A percentile compares a stretch with the other conserved stretches of the same genome.
These are phyloP conservation scores for Anthopleura xanthogrammica DNA, from an alignment of 92 coral and sea anemone genomes.

Conservation along the genomic window DNA sequence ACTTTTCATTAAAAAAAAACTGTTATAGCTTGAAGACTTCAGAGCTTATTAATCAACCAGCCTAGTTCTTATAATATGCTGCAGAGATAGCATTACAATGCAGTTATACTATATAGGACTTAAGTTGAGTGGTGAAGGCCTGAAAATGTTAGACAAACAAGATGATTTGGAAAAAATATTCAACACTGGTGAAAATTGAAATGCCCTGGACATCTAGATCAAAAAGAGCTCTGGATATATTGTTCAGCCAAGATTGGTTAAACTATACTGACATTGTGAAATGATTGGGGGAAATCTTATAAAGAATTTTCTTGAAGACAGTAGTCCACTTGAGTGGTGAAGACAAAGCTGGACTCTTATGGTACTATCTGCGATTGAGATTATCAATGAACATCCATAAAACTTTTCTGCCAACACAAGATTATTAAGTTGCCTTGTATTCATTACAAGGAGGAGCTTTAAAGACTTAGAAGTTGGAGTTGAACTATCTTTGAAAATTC, in stretches of 20 bases:
- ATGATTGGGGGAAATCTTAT: not conserved
- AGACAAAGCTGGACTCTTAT: too few species aligned
- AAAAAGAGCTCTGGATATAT: not conserved
- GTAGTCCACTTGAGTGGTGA: too few species aligned
- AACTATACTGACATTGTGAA: not conserved
- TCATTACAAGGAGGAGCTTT: too few species aligned
- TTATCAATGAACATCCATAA: too few species aligned
- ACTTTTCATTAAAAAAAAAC: not conserved
- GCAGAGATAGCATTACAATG: not conserved
- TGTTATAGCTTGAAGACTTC: not conserved
- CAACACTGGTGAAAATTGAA: not conserved
- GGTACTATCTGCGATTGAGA: too few species aligned
- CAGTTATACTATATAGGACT: not conserved
- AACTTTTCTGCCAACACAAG: too few species aligned
- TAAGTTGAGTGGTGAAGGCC: not conserved
- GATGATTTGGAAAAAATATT: not conserved
- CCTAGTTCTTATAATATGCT: constrained; percentile 5
- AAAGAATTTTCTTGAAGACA: not conserved
- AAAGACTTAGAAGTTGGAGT: too few species aligned
- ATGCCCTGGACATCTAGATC: not conserved
- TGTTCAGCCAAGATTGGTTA: not conserved
- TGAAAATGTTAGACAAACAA: not conserved
- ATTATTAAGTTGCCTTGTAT: not conserved
- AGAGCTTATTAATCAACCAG: not conserved
- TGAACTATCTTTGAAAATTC: too few species aligned